phyloP scores from a whole-genome alignment of 2,888 invertebrate species.

The Conus canariensis region DNA sequence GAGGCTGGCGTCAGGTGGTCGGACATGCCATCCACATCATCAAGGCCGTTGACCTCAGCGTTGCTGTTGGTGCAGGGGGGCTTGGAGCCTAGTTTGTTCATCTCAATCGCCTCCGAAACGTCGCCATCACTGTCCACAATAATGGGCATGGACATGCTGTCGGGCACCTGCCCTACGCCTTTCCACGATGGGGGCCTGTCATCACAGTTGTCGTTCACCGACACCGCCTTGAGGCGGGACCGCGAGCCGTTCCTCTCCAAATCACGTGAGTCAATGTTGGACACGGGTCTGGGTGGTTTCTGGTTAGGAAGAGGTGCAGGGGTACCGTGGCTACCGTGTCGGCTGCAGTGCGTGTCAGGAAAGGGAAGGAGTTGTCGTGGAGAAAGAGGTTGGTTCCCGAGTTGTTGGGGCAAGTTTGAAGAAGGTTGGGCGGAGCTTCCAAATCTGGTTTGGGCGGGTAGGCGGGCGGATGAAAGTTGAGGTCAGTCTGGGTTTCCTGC shows the following conservation, averaged over 20 bases:
- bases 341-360: neutral
- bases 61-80: neutral
- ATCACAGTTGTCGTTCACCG: slow-evolving; percentile 45
- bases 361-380: slow-evolving; percentile 32
- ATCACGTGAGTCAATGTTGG: neutral
- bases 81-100: neutral
- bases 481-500: slow-evolving; percentile 39
- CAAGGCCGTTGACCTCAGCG: neutral
- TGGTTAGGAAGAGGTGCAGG: neutral
- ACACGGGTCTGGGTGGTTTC: neutral
- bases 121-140: slow-evolving; percentile 13
- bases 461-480: slow-evolving; percentile 7
- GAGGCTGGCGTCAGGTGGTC: neutral
- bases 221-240: slow-evolving; percentile 53
- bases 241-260: slow-evolving; percentile 42
- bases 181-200: slow-evolving; percentile 20
- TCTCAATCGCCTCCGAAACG: neutral
- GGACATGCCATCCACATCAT: neutral
- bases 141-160: slow-evolving; percentile 32
- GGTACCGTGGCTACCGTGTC: neutral
- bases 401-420: neutral
- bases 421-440: slow-evolving; percentile 2
- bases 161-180: neutral
- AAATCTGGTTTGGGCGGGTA: slow-evolving; percentile 17
- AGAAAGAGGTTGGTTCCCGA: slow-evolving; percentile 24